These are phyloP conservation scores for Manduca sexta DNA, from an alignment of 1,140 invertebrate genomes.

Conservation along the genomic window DNA sequence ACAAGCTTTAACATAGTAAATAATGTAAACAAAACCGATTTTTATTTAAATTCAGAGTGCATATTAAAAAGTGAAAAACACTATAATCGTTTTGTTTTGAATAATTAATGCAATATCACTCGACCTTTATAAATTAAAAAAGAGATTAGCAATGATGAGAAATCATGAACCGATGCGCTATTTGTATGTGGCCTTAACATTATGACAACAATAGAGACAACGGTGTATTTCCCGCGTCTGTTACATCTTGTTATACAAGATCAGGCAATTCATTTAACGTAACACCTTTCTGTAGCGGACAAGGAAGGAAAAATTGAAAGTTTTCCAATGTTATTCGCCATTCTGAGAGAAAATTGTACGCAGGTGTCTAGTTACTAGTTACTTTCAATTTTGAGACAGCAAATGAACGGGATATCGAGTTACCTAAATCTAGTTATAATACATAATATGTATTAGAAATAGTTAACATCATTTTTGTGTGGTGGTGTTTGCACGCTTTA, in stretches of 20 bases:
- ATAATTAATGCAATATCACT: too few relatives aligned
- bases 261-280: conserved; percentile 39
- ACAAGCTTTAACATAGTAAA: too few relatives aligned
- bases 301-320: conserved; percentile 39
- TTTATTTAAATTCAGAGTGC: too few relatives aligned
- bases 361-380: conserved; percentile 14
- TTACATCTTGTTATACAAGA: conserved; percentile 64
- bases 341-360: conserved; percentile 15
- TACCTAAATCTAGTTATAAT: not conserved
- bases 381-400: conserved; percentile 18
- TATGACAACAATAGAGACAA: conserved; percentile 57
- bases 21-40: too few relatives aligned
- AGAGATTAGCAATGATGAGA: too few relatives aligned
- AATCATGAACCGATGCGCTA: not conserved
- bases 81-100: too few relatives aligned
- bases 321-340: conserved; percentile 24
- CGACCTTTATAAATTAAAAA: too few relatives aligned
- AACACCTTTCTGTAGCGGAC: conserved; percentile 26
- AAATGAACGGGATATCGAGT: not conserved
- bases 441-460: not conserved
- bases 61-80: too few relatives aligned
- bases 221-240: conserved; percentile 53
- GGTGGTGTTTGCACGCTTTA: too few relatives aligned
- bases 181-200: conserved; percentile 59
- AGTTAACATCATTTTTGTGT: too few relatives aligned